Conservation (phyloP, 2,113 vertebrate species). For the Dermatemys mawii region DNA sequence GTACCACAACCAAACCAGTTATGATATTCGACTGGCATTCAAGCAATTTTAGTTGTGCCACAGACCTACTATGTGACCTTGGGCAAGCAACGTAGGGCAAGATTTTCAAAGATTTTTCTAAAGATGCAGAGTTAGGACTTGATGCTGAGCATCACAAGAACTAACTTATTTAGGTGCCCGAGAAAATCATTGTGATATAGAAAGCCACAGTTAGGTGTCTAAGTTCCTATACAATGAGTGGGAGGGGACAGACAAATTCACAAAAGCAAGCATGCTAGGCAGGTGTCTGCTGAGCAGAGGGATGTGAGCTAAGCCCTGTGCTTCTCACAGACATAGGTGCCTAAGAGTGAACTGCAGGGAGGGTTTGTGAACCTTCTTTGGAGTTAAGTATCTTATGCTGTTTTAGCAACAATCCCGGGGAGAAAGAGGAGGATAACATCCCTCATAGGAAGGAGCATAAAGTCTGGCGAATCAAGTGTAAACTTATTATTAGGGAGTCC, state of each 20-base stretch:
- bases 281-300: too few species aligned
- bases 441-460: too few species aligned
- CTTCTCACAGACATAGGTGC: not conserved
- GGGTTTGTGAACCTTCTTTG: not conserved
- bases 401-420: not conserved
- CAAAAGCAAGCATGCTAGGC: not conserved
- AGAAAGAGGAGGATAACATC: too few species aligned
- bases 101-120: not conserved
- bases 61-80: fast-evolving
- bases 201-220: not conserved
- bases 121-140: not conserved
- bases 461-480: too few species aligned
- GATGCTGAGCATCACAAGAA: not conserved
- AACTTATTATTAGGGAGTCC: too few species aligned
- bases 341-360: not conserved
- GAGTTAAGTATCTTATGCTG: not conserved
- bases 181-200: not conserved
- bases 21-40: not conserved
- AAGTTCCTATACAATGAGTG: not conserved
- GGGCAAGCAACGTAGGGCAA: fast-evolving
- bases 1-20: too few species aligned
- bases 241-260: not conserved
- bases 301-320: too few species aligned
- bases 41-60: not conserved
- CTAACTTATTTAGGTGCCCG: not conserved